Percentiles rank a stretch among this genome's conserved stretches.
Conservation (phyloP, 64 coral and sea anemone genomes). For the Pocillopora damicornis region DNA sequence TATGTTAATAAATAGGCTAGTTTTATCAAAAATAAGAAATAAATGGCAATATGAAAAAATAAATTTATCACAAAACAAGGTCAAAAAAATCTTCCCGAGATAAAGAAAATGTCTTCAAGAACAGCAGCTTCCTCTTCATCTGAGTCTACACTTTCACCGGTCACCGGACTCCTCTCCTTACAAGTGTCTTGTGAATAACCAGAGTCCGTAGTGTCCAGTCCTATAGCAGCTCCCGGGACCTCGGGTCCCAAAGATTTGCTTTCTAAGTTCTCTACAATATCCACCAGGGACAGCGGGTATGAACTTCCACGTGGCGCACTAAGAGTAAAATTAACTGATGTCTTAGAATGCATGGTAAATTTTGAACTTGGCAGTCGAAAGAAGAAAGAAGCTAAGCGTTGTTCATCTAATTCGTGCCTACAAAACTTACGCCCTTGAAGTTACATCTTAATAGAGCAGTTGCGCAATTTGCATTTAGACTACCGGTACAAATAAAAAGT, state of each 20-base stretch:
- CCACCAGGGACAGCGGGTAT: slow-evolving; percentile 23
- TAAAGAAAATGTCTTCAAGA: slow-evolving; percentile 65
- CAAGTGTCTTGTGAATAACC: slow-evolving; percentile 47
- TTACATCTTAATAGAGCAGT: too few relatives aligned
- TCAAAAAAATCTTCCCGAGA: not conserved
- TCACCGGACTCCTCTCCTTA: not conserved
- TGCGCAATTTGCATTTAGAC: too few relatives aligned
- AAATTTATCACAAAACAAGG: not conserved
- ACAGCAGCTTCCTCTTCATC: slow-evolving; percentile 57
- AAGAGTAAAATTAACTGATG: not conserved
- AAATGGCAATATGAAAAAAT: not conserved
- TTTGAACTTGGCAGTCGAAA: too few relatives aligned
- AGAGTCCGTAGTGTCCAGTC: slow-evolving; percentile 62
- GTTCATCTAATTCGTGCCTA: too few relatives aligned
- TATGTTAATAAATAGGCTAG: too few relatives aligned
- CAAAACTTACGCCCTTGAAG: too few relatives aligned
- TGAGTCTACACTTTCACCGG: not conserved
- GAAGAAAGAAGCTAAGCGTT: too few relatives aligned
- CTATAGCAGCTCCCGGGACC: not conserved
- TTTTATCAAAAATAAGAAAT: not conserved
- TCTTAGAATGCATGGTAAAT: not conserved
- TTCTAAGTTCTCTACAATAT: slow-evolving; percentile 15
- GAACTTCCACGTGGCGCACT: not conserved
- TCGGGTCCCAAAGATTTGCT: not conserved
- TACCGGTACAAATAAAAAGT: too few relatives aligned